phyloP scores from a whole-genome alignment of 2,113 vertebrate species.

The Zingel zingel region DNA sequence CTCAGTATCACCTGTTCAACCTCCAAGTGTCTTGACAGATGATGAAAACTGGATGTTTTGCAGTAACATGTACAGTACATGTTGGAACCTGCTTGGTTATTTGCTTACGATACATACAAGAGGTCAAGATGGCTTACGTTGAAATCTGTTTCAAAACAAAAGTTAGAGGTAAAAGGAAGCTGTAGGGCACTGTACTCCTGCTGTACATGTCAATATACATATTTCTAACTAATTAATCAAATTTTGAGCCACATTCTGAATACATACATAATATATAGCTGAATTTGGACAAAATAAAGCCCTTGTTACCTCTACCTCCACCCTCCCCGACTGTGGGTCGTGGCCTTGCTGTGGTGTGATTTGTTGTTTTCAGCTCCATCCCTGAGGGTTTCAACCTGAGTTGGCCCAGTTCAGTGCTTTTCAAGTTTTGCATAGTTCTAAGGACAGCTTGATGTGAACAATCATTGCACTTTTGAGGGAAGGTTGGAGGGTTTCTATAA shows the following conservation, averaged over 20 bases:
- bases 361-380: constrained; percentile 30
- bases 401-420: constrained; percentile 19
- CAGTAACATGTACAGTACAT: background rate
- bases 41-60: background rate
- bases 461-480: background rate
- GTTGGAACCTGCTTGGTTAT: background rate
- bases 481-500: background rate
- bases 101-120: background rate
- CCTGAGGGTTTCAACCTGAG: constrained; percentile 17
- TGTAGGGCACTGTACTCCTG: too few species aligned
- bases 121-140: too few species aligned
- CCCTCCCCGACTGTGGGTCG: background rate
- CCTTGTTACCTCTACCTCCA: background rate
- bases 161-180: too few species aligned
- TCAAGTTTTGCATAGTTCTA: background rate
- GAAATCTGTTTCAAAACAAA: too few species aligned
- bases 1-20: constrained; percentile 42
- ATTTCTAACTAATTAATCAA: too few species aligned
- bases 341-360: constrained; percentile 32
- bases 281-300: background rate
- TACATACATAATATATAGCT: background rate
- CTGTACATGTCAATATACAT: too few species aligned
- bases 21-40: constrained; percentile 21
- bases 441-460: constrained; percentile 23
- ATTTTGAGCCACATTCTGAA: too few species aligned